Base-by-base conservation (phyloP, 2,888 invertebrate species). In the Spodoptera exigua region DNA sequence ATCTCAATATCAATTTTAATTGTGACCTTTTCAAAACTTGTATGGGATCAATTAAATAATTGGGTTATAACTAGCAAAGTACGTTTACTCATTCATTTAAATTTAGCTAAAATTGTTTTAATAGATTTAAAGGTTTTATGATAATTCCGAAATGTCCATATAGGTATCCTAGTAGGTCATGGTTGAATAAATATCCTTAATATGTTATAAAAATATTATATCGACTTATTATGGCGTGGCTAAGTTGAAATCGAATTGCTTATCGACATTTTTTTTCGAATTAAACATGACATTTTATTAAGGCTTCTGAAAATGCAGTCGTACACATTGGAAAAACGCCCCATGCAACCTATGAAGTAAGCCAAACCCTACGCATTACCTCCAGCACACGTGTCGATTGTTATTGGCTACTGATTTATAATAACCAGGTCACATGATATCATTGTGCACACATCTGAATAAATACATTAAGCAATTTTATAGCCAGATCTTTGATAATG, bases 351-450 rank as follows among this genome's bases (percentile, higher is more conserved):
- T 40, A 55, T 73, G 49, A 40, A 63, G 21, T 32, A 21, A 61
- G 59, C 63, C 60, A 27, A 72, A 66, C 66, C 74, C 61, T 68
- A 62, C 54, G 56, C 57, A 51, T 52, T 58, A 59, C 45, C 59
- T 58, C 52, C 18, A 40, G 54, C 36, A 44, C 69, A 69, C 64
- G 64, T 60, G 71, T 71, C 55, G 55, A 61, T 54, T 39, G 54
- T 68, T 73, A 70, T 61, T 71, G 66, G 63, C 41, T 41, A 52
- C 49, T 73, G 72, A 71, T 73, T 74, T 69, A 72, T 68, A 40
- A 46, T 59, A 77, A 73, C 46, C 68, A 72, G 77, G 75, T 69
- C 78, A 62, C 39, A 65, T 66, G 48, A 56, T 55, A 61, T 55
- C 51, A 58, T 59, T 68, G 53, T 51, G 27, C 21, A 32, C 11